Evolutionary conservation across 1,140 invertebrate species (phyloP).

Genomic region (Cotesia chilonis): DNA sequence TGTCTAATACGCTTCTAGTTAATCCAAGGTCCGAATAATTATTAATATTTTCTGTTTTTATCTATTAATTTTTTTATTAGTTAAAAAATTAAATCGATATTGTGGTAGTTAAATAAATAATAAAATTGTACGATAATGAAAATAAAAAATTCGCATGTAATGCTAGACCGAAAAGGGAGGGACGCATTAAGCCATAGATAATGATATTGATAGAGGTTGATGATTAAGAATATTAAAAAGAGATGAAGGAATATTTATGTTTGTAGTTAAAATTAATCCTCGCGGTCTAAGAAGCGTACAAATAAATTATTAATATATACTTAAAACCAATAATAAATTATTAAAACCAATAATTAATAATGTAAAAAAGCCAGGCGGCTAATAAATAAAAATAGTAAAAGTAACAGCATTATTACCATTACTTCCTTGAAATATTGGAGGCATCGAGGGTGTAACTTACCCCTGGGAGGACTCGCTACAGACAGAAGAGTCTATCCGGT

Average conservation of each 20-base stretch:
- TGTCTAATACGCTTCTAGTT: too few relatives aligned
- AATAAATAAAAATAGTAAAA: slow-evolving; percentile 18
- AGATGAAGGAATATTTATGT: slow-evolving; percentile 20
- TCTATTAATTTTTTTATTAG: too few relatives aligned
- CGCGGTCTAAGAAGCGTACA: slow-evolving; percentile 13
- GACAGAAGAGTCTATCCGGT: slow-evolving; percentile 82
- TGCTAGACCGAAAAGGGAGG: slow-evolving; percentile 29
- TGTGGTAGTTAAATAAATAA: not conserved
- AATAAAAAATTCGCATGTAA: slow-evolving; percentile 6
- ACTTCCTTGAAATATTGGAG: not conserved
- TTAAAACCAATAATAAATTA: slow-evolving; percentile 1
- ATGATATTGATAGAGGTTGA: too few relatives aligned
- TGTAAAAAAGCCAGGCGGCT: slow-evolving; percentile 30
- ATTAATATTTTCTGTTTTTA: too few relatives aligned
- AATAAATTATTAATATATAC: slow-evolving; percentile 20
- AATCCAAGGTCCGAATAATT: too few relatives aligned
- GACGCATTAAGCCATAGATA: slow-evolving; percentile 3
- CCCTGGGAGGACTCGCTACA: slow-evolving; percentile 79
- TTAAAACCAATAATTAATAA: not conserved
- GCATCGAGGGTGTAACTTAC: slow-evolving; percentile 63
- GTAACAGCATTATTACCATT: not conserved
- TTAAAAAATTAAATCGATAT: too few relatives aligned
- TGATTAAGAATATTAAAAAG: slow-evolving; percentile 1
- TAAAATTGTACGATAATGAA: not conserved
- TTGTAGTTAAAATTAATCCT: slow-evolving; percentile 22